These are phyloP conservation scores for Gymnocephalus cernua DNA, from an alignment of 2,113 vertebrate genomes.

Conservation along the genomic window DNA sequence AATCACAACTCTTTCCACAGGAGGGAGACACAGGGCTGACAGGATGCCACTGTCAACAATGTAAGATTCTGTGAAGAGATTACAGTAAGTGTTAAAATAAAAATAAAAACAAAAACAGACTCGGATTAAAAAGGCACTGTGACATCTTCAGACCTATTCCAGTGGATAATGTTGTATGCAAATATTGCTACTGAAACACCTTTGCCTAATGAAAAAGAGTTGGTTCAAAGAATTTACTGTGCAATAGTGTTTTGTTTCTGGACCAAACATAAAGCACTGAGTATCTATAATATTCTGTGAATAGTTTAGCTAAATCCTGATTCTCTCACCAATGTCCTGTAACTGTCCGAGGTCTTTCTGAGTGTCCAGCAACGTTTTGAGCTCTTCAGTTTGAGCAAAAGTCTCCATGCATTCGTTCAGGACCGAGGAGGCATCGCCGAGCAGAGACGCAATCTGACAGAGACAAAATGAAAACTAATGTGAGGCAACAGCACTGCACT, in stretches of 20 bases:
- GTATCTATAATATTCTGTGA: background rate
- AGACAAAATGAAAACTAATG: background rate
- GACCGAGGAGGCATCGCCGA: conserved; percentile 69
- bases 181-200: background rate
- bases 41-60: conserved; percentile 76
- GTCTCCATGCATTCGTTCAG: conserved; percentile 75
- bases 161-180: background rate
- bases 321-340: conserved; percentile 71
- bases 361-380: conserved; percentile 74
- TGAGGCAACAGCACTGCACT: background rate
- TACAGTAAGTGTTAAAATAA: background rate
- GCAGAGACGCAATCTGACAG: conserved; percentile 72
- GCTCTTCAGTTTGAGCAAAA: conserved; percentile 65
- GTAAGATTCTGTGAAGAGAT: conserved; percentile 62
- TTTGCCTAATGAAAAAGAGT: background rate
- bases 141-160: background rate
- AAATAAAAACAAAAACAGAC: background rate
- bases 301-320: background rate
- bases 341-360: conserved; percentile 76
- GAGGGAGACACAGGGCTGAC: conserved; percentile 76
- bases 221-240: background rate
- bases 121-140: background rate
- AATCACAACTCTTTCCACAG: conserved; percentile 74
- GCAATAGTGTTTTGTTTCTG: too few species aligned
- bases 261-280: background rate